Conservation (phyloP, 2,888 invertebrate genomes). For the Andrena flavipes region DNA sequence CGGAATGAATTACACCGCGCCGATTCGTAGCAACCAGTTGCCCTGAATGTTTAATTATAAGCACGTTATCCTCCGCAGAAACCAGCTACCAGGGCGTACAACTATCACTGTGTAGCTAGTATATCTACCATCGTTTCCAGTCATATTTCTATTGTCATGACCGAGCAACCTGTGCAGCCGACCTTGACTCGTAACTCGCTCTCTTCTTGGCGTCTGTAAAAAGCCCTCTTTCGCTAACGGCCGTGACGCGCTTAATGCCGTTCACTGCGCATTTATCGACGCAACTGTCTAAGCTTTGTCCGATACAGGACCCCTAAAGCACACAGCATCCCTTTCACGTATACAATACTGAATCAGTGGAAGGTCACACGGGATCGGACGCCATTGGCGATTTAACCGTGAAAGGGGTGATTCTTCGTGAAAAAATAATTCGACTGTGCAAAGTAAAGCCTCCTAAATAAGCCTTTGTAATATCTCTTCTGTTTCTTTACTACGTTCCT, state of each 20-base stretch:
- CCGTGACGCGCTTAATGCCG: slow-evolving; percentile 61
- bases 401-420: too few species aligned
- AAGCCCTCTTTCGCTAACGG: slow-evolving; percentile 69
- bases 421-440: too few species aligned
- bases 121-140: slow-evolving; percentile 45
- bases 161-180: slow-evolving; percentile 71
- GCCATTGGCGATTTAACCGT: too few species aligned
- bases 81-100: slow-evolving; percentile 37
- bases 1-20: slow-evolving; percentile 16
- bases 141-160: slow-evolving; percentile 71
- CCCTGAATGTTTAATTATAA: slow-evolving; percentile 21
- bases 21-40: slow-evolving; percentile 49
- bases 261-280: slow-evolving; percentile 56
- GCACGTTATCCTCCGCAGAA: slow-evolving; percentile 43
- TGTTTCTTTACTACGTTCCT: too few species aligned
- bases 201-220: slow-evolving; percentile 74
- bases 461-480: too few species aligned
- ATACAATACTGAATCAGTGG: too few species aligned
- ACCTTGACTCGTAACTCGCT: slow-evolving; percentile 77
- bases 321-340: background rate
- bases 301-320: background rate
- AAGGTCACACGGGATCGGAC: too few species aligned
- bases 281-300: slow-evolving; percentile 25
- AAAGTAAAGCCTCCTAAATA: too few species aligned
- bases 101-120: slow-evolving; percentile 43